phyloP scores from a whole-genome alignment of 2,888 invertebrate species.

The Liopterus haemorrhoidalis region DNA sequence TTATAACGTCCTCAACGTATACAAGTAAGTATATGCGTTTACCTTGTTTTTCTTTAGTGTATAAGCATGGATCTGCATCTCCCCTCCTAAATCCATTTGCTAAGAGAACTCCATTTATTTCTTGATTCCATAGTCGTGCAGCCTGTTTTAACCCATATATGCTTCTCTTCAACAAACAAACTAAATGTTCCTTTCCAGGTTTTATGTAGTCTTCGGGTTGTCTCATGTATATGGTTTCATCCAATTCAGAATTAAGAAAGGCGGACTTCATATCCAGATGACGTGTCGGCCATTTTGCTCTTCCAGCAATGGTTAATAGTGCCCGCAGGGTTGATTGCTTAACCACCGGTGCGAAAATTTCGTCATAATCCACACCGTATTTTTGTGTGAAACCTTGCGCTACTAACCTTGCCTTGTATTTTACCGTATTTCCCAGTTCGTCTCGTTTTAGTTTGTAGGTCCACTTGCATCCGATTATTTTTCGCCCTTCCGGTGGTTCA shows the following conservation, averaged over 20 bases:
- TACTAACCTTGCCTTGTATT: too few species aligned
- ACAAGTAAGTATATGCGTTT: slow-evolving; percentile 7
- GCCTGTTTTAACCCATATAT: slow-evolving; percentile 19
- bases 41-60: too few species aligned
- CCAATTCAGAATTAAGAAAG: slow-evolving; percentile 9
- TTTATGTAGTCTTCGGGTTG: slow-evolving; percentile 10
- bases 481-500: too few species aligned
- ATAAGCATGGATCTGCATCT: too few species aligned
- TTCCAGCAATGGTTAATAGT: too few species aligned
- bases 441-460: slow-evolving; percentile 30
- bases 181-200: slow-evolving; percentile 1
- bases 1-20: slow-evolving; percentile 21
- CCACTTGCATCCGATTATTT: slow-evolving; percentile 33
- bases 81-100: slow-evolving; percentile 23
- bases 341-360: slow-evolving; percentile 33
- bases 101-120: slow-evolving; percentile 26
- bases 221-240: slow-evolving; percentile 10
- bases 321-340: slow-evolving; percentile 30
- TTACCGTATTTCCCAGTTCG: too few species aligned
- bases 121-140: slow-evolving; percentile 10
- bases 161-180: slow-evolving; percentile 8
- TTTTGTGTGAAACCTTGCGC: slow-evolving; percentile 33
- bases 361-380: slow-evolving; percentile 31
- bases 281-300: too few species aligned
- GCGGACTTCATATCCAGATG: slow-evolving; percentile 10